phyloP scores from a whole-genome alignment of 1,140 invertebrate genomes.

The Trialeurodes vaporariorum region DNA sequence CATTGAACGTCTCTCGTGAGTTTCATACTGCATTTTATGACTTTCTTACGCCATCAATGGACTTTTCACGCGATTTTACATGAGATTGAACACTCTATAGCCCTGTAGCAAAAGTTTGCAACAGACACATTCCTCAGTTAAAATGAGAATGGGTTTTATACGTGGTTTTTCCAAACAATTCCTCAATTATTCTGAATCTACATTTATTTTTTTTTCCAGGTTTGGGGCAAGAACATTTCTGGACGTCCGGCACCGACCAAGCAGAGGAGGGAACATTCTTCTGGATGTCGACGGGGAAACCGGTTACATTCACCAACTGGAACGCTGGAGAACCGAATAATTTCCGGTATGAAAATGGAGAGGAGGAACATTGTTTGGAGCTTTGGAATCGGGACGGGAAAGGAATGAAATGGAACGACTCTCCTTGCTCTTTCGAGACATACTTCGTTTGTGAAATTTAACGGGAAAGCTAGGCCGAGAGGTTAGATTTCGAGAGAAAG shows the following conservation, averaged over 20 bases:
- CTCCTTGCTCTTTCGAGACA: constrained; percentile 82
- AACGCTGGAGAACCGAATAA: constrained; percentile 84
- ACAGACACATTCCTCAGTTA: not conserved
- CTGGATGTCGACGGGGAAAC: constrained; percentile 82
- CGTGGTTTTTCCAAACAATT: no score
- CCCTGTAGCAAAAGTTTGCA: no score
- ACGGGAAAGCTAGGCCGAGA: no score
- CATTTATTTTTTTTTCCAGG: constrained; percentile 42
- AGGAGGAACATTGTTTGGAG: constrained; percentile 82
- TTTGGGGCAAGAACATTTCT: constrained; percentile 79
- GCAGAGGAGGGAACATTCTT: constrained; percentile 81
- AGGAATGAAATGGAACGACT: constrained; percentile 85
- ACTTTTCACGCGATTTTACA: no score
- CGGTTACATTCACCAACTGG: constrained; percentile 83
- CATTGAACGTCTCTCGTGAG: no score
- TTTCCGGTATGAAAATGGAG: constrained; percentile 83
- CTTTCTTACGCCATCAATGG: no score
- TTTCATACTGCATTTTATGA: no score
- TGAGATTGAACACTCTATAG: no score
- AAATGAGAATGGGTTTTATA: not conserved
- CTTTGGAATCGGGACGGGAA: constrained; percentile 85
- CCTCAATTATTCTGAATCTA: constrained; percentile 1
- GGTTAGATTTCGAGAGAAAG: no score
- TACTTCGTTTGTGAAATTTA: constrained; percentile 79
- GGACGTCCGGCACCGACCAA: constrained; percentile 82